Conservation (phyloP, 2,797 vertebrate genomes). For the Scomberomorus guttatus region DNA sequence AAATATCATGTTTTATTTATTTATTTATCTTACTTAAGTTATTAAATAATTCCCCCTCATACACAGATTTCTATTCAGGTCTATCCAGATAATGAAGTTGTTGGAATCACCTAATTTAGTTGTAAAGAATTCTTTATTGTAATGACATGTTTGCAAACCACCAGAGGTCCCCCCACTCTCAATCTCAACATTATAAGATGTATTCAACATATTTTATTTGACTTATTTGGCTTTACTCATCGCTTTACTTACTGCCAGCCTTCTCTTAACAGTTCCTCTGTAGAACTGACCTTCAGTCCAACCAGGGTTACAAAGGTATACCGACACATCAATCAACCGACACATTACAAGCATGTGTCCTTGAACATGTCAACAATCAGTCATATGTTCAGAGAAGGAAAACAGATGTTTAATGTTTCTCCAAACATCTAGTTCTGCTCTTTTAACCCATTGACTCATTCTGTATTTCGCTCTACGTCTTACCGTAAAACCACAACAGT, state of each 20-base stretch:
- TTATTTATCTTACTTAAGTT: not conserved
- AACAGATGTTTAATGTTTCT: slow-evolving; percentile 18
- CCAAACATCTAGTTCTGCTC: not conserved
- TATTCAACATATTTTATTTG: slow-evolving; percentile 18
- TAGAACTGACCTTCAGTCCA: slow-evolving; percentile 47
- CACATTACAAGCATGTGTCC: slow-evolving; percentile 44
- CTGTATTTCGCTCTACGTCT: not conserved
- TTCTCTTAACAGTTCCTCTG: not conserved
- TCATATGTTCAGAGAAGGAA: slow-evolving; percentile 29
- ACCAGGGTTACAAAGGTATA: slow-evolving; percentile 24
- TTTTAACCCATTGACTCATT: slow-evolving; percentile 3
- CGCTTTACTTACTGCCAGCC: slow-evolving; percentile 8
- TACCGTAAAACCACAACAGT: slow-evolving; percentile 11
- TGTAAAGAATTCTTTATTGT: not conserved
- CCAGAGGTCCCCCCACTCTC: slow-evolving; percentile 36
- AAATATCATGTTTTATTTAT: not conserved
- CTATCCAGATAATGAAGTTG: not conserved
- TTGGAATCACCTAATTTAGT: not conserved
- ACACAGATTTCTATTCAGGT: not conserved
- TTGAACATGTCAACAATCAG: slow-evolving; percentile 46
- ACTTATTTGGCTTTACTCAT: not conserved
- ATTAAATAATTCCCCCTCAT: not conserved
- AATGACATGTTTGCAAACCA: slow-evolving; percentile 40
- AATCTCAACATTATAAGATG: not conserved
- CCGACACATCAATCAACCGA: slow-evolving; percentile 56